phyloP scores from a whole-genome alignment of 2,888 invertebrate species.

The Thymelicus acteon region DNA sequence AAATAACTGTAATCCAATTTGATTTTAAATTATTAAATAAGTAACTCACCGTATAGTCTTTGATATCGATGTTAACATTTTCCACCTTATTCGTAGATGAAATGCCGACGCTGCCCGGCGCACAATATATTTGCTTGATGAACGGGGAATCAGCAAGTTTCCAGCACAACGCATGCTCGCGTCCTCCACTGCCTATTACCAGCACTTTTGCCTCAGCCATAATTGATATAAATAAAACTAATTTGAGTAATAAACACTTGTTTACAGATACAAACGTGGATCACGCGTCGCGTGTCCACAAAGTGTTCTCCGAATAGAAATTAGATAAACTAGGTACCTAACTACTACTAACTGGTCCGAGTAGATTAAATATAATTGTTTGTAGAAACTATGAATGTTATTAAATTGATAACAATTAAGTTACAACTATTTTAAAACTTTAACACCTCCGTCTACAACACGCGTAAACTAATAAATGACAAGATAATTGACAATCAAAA shows the following conservation, averaged over 20 bases:
- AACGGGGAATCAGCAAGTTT: constrained; percentile 92
- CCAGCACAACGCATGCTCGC: constrained; percentile 98
- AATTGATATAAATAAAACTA: constrained; percentile 40
- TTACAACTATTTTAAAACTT: constrained; percentile 37
- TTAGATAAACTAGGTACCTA: neutral
- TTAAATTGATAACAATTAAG: neutral
- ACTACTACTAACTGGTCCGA: neutral
- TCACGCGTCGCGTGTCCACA: constrained; percentile 8
- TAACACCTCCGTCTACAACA: constrained; percentile 55
- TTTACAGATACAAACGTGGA: constrained; percentile 14
- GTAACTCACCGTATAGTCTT: constrained; percentile 88
- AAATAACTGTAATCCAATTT: neutral
- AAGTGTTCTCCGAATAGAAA: neutral
- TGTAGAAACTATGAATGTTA: neutral
- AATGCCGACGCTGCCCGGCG: constrained; percentile 97
- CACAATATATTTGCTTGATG: constrained; percentile 89
- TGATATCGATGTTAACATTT: constrained; percentile 86
- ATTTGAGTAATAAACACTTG: constrained; percentile 25
- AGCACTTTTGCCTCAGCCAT: constrained; percentile 86
- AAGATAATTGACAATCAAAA: constrained; percentile 53
- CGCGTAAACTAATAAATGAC: constrained; percentile 69
- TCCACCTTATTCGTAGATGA: constrained; percentile 87
- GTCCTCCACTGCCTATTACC: constrained; percentile 96
- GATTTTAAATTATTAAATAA: neutral
- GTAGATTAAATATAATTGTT: neutral